Percentiles rank a stretch among this genome's conserved stretches.
Evolutionary conservation across 1,140 invertebrate genomes (phyloP).

Genomic region (Orussus abietinus): DNA sequence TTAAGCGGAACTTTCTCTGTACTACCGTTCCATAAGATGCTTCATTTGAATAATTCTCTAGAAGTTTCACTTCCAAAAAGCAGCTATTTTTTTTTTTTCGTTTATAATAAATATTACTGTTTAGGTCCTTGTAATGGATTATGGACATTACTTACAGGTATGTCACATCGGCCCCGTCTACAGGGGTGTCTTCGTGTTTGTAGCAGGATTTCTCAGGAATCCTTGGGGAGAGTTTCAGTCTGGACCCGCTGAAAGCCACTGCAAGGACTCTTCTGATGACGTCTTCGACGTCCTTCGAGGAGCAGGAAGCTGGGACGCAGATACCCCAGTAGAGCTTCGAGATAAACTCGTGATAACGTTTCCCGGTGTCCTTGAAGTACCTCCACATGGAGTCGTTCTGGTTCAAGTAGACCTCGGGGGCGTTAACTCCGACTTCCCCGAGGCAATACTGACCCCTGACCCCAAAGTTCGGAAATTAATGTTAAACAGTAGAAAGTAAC

Average conservation of each 20-base stretch:
- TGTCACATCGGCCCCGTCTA: slow-evolving; percentile 52
- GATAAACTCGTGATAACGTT: slow-evolving; percentile 44
- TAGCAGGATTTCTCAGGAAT: slow-evolving; percentile 54
- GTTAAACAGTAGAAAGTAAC: too few relatives aligned
- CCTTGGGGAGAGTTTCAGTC: slow-evolving; percentile 38
- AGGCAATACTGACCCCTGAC: slow-evolving; percentile 63
- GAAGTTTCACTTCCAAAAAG: too few relatives aligned
- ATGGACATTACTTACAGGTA: slow-evolving; percentile 64
- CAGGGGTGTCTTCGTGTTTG: slow-evolving; percentile 41
- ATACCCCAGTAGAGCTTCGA: slow-evolving; percentile 61
- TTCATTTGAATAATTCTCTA: too few relatives aligned
- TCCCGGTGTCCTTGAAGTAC: slow-evolving; percentile 25
- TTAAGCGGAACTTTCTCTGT: neutral
- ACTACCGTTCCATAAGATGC: too few relatives aligned
- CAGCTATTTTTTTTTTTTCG: too few relatives aligned
- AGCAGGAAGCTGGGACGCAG: slow-evolving; percentile 60
- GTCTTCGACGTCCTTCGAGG: slow-evolving; percentile 48
- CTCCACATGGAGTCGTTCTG: slow-evolving; percentile 25
- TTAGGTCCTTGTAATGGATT: too few relatives aligned
- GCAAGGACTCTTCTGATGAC: slow-evolving; percentile 55
- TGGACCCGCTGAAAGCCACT: slow-evolving; percentile 48
- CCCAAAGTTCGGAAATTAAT: too few relatives aligned
- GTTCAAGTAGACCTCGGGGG: slow-evolving; percentile 21
- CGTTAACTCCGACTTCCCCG: slow-evolving; percentile 50
- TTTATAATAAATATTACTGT: too few relatives aligned